Percentiles rank a stretch among this genome's conserved stretches.
These are phyloP conservation scores for Petrophora chlorosata DNA, from an alignment of 2,888 invertebrate species.

Conservation along the genomic window DNA sequence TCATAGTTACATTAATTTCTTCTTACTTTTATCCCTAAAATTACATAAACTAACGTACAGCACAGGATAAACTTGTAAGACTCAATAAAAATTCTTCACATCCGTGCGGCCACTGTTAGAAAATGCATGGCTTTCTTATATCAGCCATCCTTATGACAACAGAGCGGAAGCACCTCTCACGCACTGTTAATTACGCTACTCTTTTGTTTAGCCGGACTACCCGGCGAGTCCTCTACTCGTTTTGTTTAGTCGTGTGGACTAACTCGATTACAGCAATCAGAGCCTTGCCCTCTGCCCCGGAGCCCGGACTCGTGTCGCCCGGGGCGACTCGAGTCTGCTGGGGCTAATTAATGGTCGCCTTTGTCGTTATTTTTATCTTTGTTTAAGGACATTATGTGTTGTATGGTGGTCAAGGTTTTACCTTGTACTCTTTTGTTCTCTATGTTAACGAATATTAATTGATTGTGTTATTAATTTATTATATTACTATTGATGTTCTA, in stretches of 20 bases:
- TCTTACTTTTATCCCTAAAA: too few species aligned
- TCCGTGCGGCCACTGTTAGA: too few species aligned
- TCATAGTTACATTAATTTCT: too few species aligned
- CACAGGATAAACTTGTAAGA: too few species aligned
- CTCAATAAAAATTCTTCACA: too few species aligned
- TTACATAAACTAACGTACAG: too few species aligned
- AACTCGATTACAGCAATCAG: conserved; percentile 80
- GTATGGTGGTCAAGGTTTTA: conserved; percentile 11
- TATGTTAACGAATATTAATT: too few species aligned
- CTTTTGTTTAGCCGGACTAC: conserved; percentile 76
- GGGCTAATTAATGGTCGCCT: conserved; percentile 40
- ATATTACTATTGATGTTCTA: too few species aligned
- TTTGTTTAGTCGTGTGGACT: conserved; percentile 72
- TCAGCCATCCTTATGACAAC: conserved; percentile 32
- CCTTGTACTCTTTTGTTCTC: neutral
- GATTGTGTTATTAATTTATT: too few species aligned
- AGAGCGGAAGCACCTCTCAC: conserved; percentile 70
- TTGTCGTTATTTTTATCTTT: conserved; percentile 29
- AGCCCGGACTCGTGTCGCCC: conserved; percentile 51
- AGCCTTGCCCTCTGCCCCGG: conserved; percentile 70
- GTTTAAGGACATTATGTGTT: conserved; percentile 10
- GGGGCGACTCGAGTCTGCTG: conserved; percentile 56
- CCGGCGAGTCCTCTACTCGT: conserved; percentile 63
- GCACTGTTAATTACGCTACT: conserved; percentile 71
- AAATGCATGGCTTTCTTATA: neutral